A percentile compares a stretch with the other conserved stretches of the same genome.
Conservation (phyloP, 2,113 vertebrate species). For the Nansenia antarctica region DNA sequence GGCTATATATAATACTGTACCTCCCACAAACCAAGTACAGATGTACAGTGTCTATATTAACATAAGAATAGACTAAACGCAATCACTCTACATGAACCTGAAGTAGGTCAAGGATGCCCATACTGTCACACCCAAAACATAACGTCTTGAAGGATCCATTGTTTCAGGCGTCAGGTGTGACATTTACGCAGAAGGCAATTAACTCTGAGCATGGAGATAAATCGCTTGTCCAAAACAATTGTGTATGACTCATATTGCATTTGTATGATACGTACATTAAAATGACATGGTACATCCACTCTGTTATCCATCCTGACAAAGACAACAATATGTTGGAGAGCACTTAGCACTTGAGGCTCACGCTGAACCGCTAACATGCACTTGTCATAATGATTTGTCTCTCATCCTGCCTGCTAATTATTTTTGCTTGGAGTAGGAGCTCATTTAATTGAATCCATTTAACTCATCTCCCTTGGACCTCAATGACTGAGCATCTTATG, state of each 20-base stretch:
- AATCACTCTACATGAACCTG: too few species aligned
- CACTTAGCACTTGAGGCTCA: constrained; percentile 21
- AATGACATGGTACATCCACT: not conserved
- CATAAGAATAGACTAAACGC: too few species aligned
- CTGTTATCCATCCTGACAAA: not conserved
- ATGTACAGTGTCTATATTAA: too few species aligned
- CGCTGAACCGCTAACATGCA: constrained; percentile 22
- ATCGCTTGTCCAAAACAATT: not conserved
- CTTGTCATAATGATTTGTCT: constrained; percentile 44
- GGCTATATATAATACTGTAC: too few species aligned
- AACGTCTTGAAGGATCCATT: too few species aligned
- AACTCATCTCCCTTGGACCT: constrained; percentile 29
- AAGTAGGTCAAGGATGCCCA: too few species aligned
- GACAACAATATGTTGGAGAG: constrained; percentile 16
- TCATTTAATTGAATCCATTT: constrained; percentile 50
- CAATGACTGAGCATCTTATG: constrained; percentile 53
- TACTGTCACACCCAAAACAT: too few species aligned
- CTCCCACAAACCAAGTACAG: too few species aligned
- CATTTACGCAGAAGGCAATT: not conserved
- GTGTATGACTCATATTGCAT: not conserved
- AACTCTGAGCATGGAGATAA: not conserved
- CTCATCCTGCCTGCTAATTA: constrained; percentile 40
- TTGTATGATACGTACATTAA: not conserved
- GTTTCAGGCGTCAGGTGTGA: not conserved
- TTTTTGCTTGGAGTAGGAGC: constrained; percentile 27